A percentile compares a stretch with the other conserved stretches of the same genome.
Evolutionary conservation across 2,797 vertebrate species (phyloP).

Genomic region (Sarcophilus harrisii): DNA sequence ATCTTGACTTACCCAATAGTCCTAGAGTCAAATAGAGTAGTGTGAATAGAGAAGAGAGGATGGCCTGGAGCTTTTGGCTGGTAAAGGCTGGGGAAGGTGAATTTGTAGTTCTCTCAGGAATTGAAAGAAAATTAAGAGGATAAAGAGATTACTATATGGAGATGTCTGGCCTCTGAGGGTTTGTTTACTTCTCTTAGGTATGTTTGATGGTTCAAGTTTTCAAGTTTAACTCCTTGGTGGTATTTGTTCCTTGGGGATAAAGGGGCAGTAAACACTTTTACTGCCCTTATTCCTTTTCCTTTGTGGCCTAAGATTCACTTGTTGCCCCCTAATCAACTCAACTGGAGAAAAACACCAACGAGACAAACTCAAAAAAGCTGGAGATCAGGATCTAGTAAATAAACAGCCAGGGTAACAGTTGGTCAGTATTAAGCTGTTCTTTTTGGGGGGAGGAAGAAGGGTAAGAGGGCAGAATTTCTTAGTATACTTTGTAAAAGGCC

Average conservation of each 20-base stretch:
- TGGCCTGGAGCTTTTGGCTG: background rate
- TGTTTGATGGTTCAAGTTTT: background rate
- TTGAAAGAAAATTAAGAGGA: background rate
- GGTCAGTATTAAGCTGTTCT: background rate
- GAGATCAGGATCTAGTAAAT: background rate
- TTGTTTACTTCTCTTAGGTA: background rate
- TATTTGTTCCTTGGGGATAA: background rate
- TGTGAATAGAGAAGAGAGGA: background rate
- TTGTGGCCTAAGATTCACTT: background rate
- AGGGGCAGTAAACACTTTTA: background rate
- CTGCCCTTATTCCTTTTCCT: background rate
- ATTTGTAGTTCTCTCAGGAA: background rate
- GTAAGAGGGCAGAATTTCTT: background rate
- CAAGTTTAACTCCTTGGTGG: background rate
- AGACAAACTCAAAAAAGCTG: background rate
- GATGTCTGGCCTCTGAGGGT: background rate
- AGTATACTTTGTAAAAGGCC: background rate
- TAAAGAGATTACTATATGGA: background rate
- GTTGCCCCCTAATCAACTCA: background rate
- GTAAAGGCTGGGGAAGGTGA: background rate
- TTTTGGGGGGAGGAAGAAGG: background rate
- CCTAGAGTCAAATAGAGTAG: background rate
- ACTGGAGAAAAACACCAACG: background rate
- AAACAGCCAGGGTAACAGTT: background rate
- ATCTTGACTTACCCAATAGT: background rate